phyloP scores from a whole-genome alignment of 2,888 invertebrate genomes.

The Gymnoscelis rufifasciata region DNA sequence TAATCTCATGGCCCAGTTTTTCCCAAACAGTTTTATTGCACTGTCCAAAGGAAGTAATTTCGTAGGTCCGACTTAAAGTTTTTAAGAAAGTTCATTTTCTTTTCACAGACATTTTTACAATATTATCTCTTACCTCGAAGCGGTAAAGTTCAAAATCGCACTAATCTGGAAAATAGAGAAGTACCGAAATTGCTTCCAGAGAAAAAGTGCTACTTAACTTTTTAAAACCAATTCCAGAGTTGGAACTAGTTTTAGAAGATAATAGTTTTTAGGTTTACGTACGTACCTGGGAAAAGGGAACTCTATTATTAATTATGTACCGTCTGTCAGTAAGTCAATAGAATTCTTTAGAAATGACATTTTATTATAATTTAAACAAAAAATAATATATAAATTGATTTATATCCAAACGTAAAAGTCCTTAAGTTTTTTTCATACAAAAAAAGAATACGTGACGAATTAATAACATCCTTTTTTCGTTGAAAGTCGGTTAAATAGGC shows the following conservation, averaged over 20 bases:
- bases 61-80: conserved; percentile 77
- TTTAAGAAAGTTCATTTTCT: conserved; percentile 76
- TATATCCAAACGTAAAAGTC: too few relatives aligned
- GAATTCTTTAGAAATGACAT: too few relatives aligned
- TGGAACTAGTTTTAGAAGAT: conserved; percentile 21
- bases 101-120: conserved; percentile 60
- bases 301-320: too few relatives aligned
- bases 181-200: conserved; percentile 25
- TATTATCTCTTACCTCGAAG: conserved; percentile 28
- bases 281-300: too few relatives aligned
- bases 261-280: conserved; percentile 20
- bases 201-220: conserved; percentile 28
- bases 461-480: too few relatives aligned
- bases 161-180: conserved; percentile 17
- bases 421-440: too few relatives aligned
- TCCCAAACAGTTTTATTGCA: conserved; percentile 76
- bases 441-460: too few relatives aligned
- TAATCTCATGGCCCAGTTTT: conserved; percentile 36
- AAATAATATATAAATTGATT: too few relatives aligned
- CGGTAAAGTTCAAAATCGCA: conserved; percentile 14
- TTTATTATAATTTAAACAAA: too few relatives aligned
- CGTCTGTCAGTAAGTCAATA: too few relatives aligned
- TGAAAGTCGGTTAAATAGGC: too few relatives aligned
- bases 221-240: conserved; percentile 28
- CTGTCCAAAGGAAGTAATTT: conserved; percentile 76